A percentile compares a stretch with the other conserved stretches of the same genome.
phyloP scores from a whole-genome alignment of 2,888 invertebrate species.

The Zygaena filipendulae region DNA sequence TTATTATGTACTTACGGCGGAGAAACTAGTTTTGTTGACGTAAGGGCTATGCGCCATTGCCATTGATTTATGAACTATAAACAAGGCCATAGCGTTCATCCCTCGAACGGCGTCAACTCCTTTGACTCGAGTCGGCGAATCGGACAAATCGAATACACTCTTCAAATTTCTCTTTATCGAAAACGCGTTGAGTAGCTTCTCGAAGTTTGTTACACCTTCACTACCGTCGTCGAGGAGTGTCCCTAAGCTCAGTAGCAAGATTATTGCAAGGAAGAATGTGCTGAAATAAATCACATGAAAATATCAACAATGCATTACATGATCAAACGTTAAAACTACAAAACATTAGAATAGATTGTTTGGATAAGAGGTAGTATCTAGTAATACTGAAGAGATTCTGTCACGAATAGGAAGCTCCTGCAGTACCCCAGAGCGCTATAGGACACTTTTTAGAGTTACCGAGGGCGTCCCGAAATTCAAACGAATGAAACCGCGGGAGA shows the following conservation, averaged over 20 bases:
- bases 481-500: no score
- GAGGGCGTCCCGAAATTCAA: no score
- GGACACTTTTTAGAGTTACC: no score
- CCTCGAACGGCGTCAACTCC: conserved; percentile 66
- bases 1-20: conserved; percentile 66
- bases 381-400: no score
- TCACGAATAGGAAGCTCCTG: no score
- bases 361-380: no score
- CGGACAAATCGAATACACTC: conserved; percentile 48
- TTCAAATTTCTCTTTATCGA: conserved; percentile 57
- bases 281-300: conserved; percentile 43
- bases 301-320: no score
- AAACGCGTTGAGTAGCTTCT: conserved; percentile 59
- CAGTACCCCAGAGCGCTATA: no score
- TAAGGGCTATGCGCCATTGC: conserved; percentile 69
- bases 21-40: conserved; percentile 63
- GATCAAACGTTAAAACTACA: no score
- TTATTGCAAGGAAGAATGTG: conserved; percentile 50
- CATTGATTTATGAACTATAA: conserved; percentile 69
- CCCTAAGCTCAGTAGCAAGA: conserved; percentile 44
- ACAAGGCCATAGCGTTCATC: conserved; percentile 62
- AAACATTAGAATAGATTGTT: no score
- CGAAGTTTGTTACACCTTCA: conserved; percentile 52
- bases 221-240: conserved; percentile 52
- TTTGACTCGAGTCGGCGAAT: conserved; percentile 44